phyloP scores from a whole-genome alignment of 2,888 invertebrate genomes.

The Drosophila paramelanica region DNA sequence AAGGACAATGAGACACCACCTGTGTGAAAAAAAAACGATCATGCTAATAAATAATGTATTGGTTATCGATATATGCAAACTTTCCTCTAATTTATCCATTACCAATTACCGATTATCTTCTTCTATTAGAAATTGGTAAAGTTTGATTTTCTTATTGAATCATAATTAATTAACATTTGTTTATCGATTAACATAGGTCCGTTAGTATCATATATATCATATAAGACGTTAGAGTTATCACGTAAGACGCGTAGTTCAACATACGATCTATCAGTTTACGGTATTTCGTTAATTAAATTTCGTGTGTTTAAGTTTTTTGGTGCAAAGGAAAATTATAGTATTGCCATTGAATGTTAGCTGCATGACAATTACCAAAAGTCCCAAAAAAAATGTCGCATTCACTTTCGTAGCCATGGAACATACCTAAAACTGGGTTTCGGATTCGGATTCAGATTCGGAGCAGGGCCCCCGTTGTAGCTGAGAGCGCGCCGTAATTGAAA shows the following conservation, averaged over 20 bases:
- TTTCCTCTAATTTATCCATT: neutral
- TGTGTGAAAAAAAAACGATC: too few relatives aligned
- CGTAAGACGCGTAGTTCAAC: neutral
- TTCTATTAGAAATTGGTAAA: neutral
- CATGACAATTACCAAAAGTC: slow-evolving; percentile 64
- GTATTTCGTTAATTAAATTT: slow-evolving; percentile 20
- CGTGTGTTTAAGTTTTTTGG: slow-evolving; percentile 19
- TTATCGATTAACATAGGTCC: neutral
- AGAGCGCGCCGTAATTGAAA: slow-evolving; percentile 46
- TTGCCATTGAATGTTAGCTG: slow-evolving; percentile 64
- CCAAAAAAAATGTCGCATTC: slow-evolving; percentile 58
- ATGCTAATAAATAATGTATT: neutral
- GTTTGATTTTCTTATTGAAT: too few relatives aligned
- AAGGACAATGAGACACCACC: too few relatives aligned
- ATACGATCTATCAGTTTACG: slow-evolving; percentile 3
- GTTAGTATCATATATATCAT: neutral
- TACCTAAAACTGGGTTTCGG: slow-evolving; percentile 4
- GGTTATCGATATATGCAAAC: neutral
- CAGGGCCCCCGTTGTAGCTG: slow-evolving; percentile 31
- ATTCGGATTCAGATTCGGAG: slow-evolving; percentile 15
- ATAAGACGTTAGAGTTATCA: neutral
- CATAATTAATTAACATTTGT: neutral
- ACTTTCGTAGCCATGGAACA: slow-evolving; percentile 67
- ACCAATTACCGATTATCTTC: neutral
- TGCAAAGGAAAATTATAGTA: slow-evolving; percentile 63